Percentiles rank a stretch among this genome's conserved stretches.
phyloP scores from a whole-genome alignment of 2,113 vertebrate genomes.

The Brienomyrus longianalis region DNA sequence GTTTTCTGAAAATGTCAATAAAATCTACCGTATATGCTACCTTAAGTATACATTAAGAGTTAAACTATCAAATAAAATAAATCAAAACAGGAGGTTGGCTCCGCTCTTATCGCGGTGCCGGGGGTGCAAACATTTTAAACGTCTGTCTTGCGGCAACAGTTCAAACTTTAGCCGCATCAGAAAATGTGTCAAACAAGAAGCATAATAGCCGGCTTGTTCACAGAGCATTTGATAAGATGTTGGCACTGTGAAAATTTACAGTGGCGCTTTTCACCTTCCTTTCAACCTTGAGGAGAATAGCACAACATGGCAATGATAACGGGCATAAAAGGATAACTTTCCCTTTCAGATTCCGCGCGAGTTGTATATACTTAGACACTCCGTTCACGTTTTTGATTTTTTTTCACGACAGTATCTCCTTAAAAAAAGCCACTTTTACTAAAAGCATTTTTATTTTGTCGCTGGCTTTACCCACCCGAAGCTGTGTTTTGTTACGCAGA shows the following conservation, averaged over 20 bases:
- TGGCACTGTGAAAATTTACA: neutral
- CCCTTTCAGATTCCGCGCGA: neutral
- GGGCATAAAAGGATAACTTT: neutral
- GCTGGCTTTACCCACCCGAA: neutral
- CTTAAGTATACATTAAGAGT: neutral
- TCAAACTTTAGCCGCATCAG: neutral
- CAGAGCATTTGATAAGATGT: neutral
- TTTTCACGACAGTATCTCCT: neutral
- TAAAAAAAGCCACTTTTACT: neutral
- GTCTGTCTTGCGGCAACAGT: neutral
- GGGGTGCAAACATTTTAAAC: constrained; percentile 10
- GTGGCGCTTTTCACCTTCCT: neutral
- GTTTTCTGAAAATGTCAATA: neutral
- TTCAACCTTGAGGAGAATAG: neutral
- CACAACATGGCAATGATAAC: neutral
- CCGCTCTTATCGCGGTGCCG: neutral
- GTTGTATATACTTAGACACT: neutral
- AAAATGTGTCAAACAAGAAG: neutral
- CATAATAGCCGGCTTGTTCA: neutral
- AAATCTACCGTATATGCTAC: neutral
- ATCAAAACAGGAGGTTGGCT: constrained; percentile 9
- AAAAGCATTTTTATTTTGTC: neutral
- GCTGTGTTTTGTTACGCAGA: neutral
- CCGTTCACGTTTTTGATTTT: neutral
- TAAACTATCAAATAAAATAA: constrained; percentile 7